phyloP scores from a whole-genome alignment of 2,888 invertebrate genomes.

The Lasioglossum lativentre region DNA sequence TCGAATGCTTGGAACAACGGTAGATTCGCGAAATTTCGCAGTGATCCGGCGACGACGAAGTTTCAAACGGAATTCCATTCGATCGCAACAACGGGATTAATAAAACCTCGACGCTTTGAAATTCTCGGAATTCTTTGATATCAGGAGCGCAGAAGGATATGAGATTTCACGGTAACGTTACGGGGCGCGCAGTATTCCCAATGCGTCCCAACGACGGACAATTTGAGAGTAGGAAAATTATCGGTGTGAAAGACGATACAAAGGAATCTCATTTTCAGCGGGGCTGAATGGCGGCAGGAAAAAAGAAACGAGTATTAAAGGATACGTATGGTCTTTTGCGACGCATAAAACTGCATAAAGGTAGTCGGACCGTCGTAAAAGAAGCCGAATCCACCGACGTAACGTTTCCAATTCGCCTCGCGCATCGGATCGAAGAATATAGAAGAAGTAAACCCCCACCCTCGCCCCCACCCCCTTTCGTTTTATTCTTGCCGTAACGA shows the following conservation, averaged over 20 bases:
- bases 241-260: slow-evolving; percentile 37
- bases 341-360: slow-evolving; percentile 40
- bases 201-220: slow-evolving; percentile 20
- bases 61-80: not conserved
- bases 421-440: slow-evolving; percentile 50
- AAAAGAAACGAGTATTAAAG: slow-evolving; percentile 30
- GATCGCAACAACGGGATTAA: not conserved
- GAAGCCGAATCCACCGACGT: slow-evolving; percentile 36
- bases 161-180: slow-evolving; percentile 29
- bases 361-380: slow-evolving; percentile 35
- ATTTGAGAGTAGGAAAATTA: slow-evolving; percentile 49
- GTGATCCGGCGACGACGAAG: not conserved
- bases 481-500: slow-evolving; percentile 51
- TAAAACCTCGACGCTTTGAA: too few species aligned
- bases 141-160: not conserved
- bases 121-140: not conserved
- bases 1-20: not conserved
- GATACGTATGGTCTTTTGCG: slow-evolving; percentile 48
- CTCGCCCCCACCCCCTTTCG: too few species aligned
- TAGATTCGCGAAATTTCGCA: not conserved
- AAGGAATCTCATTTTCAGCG: slow-evolving; percentile 48
- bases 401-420: slow-evolving; percentile 67
- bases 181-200: slow-evolving; percentile 5
- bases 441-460: slow-evolving; percentile 36
- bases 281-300: slow-evolving; percentile 24